A percentile compares a stretch with the other conserved stretches of the same genome.
phyloP scores from a whole-genome alignment of 1,140 invertebrate species.

The Drosophila dunni region DNA sequence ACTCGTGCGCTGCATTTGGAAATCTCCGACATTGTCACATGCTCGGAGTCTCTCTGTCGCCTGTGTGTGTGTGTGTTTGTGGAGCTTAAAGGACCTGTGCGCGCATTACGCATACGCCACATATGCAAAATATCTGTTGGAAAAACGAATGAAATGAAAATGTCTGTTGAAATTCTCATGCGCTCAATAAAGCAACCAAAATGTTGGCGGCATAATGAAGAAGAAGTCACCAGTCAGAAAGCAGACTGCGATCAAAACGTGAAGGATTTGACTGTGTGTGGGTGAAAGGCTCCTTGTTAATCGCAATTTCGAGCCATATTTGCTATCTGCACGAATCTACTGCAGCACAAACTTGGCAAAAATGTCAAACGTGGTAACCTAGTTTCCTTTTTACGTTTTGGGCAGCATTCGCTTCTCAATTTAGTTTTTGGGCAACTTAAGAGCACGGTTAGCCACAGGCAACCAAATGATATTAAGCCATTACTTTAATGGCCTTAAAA shows the following conservation, averaged over 20 bases:
- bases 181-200: conserved; percentile 63
- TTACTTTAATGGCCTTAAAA: conserved; percentile 57
- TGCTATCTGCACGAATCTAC: conserved; percentile 41
- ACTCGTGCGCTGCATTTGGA: conserved; percentile 51
- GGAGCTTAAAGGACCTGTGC: conserved; percentile 23
- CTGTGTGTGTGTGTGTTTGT: conserved; percentile 19
- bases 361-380: conserved; percentile 51
- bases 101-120: conserved; percentile 68
- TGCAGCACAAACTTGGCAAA: conserved; percentile 41
- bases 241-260: too few relatives aligned
- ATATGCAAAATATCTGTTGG: conserved; percentile 55
- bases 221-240: too few relatives aligned
- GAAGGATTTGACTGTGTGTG: too few relatives aligned
- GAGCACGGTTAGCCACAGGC: conserved; percentile 28
- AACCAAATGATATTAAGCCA: conserved; percentile 38
- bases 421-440: conserved; percentile 4
- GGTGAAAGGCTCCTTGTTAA: conserved; percentile 43
- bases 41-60: conserved; percentile 3
- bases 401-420: conserved; percentile 1
- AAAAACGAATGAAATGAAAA: conserved; percentile 24
- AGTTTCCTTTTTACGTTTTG: conserved; percentile 29
- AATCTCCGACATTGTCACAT: conserved; percentile 71
- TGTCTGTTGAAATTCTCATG: conserved; percentile 55
- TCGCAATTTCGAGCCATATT: conserved; percentile 76
- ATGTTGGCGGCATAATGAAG: background rate